phyloP scores from a whole-genome alignment of 2,113 vertebrate genomes.

The Gopherus flavomarginatus region DNA sequence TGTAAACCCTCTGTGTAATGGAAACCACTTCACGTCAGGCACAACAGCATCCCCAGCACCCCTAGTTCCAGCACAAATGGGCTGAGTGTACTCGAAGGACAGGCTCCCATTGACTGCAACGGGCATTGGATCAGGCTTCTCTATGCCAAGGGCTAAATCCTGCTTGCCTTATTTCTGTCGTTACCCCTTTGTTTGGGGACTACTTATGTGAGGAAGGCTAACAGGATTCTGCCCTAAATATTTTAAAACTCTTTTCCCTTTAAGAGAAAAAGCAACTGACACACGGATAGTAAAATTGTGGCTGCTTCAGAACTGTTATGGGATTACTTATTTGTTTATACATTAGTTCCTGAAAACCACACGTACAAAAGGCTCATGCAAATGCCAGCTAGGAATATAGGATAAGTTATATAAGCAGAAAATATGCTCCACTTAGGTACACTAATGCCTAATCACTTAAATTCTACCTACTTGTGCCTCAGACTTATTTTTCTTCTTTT shows the following conservation, averaged over 20 bases:
- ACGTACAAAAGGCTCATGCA: slow-evolving; percentile 21
- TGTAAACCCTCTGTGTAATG: no score
- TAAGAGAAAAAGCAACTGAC: background rate
- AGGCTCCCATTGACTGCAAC: background rate
- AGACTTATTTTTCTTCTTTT: slow-evolving; percentile 21
- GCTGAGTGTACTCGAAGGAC: background rate
- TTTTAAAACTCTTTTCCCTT: background rate
- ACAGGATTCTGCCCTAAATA: background rate
- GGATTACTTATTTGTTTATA: slow-evolving; percentile 62
- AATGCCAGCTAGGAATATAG: slow-evolving; percentile 43
- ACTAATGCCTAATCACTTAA: slow-evolving; percentile 45
- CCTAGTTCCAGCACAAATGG: background rate
- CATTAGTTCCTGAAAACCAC: slow-evolving; percentile 37
- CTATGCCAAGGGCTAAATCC: background rate
- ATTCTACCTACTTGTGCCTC: slow-evolving; percentile 41
- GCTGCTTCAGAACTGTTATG: slow-evolving; percentile 50
- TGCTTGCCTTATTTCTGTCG: background rate
- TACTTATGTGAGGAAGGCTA: background rate
- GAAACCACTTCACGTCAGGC: no score
- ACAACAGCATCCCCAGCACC: no score
- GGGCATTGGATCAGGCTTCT: background rate
- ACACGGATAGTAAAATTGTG: background rate
- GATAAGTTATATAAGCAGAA: slow-evolving; percentile 45
- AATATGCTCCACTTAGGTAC: slow-evolving; percentile 12
- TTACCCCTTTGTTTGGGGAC: background rate